These are phyloP conservation scores for Chiroxiphia lanceolata DNA, from an alignment of 2,797 vertebrate species.

Conservation along the genomic window DNA sequence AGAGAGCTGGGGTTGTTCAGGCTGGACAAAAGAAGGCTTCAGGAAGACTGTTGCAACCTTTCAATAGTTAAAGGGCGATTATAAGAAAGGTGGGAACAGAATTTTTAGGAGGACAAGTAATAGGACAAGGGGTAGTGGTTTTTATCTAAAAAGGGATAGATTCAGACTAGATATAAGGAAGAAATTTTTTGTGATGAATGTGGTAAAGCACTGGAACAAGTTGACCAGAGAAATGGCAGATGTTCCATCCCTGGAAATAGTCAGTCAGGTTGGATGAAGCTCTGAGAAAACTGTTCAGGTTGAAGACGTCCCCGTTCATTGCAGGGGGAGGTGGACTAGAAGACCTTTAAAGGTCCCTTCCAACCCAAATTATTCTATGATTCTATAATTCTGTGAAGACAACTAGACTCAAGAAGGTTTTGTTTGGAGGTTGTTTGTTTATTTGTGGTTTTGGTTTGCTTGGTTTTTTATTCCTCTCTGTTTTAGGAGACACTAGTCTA, in stretches of 20 bases:
- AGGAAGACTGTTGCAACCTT: background rate
- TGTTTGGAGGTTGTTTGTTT: background rate
- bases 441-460: background rate
- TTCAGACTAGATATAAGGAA: background rate
- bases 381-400: background rate
- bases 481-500: background rate
- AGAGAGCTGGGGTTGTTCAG: background rate
- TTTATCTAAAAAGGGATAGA: background rate
- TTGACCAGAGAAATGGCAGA: background rate
- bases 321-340: background rate
- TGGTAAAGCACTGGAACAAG: background rate
- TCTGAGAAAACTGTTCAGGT: background rate
- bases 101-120: background rate
- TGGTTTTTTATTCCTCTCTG: background rate
- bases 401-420: background rate
- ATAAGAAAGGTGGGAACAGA: background rate
- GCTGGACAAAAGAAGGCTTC: background rate
- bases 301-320: background rate
- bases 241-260: background rate
- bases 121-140: rapidly evolving
- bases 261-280: background rate
- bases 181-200: background rate
- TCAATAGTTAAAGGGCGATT: background rate
- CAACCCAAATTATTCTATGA: background rate
- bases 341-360: background rate